phyloP scores from a whole-genome alignment of 2,113 vertebrate species.

The Gopherus evgoodei region DNA sequence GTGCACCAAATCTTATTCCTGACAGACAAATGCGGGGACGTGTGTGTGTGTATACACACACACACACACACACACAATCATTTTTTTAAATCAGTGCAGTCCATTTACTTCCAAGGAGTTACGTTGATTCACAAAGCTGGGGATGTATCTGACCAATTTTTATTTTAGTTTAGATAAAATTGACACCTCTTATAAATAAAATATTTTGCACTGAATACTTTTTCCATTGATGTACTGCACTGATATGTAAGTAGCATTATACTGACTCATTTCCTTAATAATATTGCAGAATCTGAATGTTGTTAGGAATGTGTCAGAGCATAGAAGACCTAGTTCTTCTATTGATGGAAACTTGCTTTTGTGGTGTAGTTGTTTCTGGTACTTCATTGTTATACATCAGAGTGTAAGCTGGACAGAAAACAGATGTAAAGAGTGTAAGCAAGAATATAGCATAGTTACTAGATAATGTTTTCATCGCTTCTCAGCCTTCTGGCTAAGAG shows the following conservation, averaged over 20 bases:
- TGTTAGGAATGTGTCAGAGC: background rate
- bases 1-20: background rate
- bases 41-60: rapidly evolving
- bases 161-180: background rate
- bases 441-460: background rate
- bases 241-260: background rate
- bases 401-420: background rate
- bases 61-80: rapidly evolving
- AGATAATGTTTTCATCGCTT: too few relatives aligned
- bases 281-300: background rate
- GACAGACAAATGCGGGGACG: background rate
- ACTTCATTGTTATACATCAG: background rate
- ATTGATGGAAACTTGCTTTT: background rate
- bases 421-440: background rate
- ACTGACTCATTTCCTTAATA: background rate
- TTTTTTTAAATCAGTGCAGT: background rate
- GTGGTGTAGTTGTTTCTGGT: background rate
- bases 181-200: background rate
- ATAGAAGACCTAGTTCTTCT: background rate
- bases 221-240: background rate
- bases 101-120: background rate
- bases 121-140: background rate
- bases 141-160: background rate
- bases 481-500: too few relatives aligned
- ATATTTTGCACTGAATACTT: background rate